Base-by-base conservation (phyloP, 2,797 vertebrate genomes). In the Lerista edwardsae region DNA sequence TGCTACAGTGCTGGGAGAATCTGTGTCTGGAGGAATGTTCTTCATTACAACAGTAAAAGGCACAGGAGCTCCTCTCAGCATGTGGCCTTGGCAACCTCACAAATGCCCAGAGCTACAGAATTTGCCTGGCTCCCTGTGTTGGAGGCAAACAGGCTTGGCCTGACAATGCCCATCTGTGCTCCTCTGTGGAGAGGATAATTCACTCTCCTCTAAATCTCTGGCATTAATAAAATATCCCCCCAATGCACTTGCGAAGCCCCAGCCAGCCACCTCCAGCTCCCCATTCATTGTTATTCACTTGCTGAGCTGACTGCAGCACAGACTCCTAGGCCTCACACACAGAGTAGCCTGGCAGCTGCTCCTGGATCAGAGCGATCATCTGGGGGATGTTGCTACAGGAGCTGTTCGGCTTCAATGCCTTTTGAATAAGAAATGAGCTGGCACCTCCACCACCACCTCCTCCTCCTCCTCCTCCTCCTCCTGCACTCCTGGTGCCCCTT, bases 231-330 rank as follows among this genome's bases (percentile, higher is more conserved):
- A 75, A 76, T 68, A 80, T 71, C 64, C 59, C 64, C 59, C 61
- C 34, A 36, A 29, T 73, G 57, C 75, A 69, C 51, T 83, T 79
- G 31, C 4, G 62, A 67, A 67, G 59, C 64, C 80, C 77, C 55
- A 39, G 29, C 64, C 71, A 69, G 73, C 51, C n/a, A 75, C 29
- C 39, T 47, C 47, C 47, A 21, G 62, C 57, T 71, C 41, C 77
- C 82, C 27, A 69, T 55, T 82, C 79, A 86, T 86, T 86, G 84
- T 86, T 72, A 87, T 75, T 75, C 86, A 75, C 75, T 82, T 64
- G 55, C 77, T 71, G 64, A 62, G 77, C 57, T 64, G 72, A 76
- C 72, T 84, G 86, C 77, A 84, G 86, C 55, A 83, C 62, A 9
- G 41, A 41, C 41, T 62, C 36, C 11, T 29, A 25, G 84, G 84